Percentiles rank a stretch among this genome's conserved stretches.
phyloP scores from a whole-genome alignment of 2,888 invertebrate genomes.

The Eupithecia subfuscata region DNA sequence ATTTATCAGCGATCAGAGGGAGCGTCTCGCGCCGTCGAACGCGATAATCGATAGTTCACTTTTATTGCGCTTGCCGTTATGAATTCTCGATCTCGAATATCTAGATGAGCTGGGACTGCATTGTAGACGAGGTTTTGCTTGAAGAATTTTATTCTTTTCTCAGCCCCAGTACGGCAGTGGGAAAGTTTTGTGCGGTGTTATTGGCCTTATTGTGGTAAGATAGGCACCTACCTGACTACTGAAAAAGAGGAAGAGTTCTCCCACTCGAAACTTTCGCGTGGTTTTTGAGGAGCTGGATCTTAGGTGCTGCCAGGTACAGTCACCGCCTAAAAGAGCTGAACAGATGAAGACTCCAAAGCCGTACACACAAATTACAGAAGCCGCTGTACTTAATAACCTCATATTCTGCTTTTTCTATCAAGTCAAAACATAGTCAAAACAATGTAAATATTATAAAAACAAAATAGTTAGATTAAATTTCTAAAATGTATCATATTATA shows the following conservation, averaged over 20 bases:
- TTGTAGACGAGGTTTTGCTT: slow-evolving; percentile 22
- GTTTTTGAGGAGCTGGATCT: not conserved
- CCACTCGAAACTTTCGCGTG: not conserved
- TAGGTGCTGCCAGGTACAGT: not conserved
- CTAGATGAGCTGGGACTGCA: slow-evolving; percentile 9
- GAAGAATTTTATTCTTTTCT: not conserved
- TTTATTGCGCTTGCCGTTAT: slow-evolving; percentile 57
- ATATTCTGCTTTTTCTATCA: not conserved
- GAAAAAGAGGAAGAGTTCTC: not conserved
- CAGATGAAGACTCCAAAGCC: not conserved
- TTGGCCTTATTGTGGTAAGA: not conserved
- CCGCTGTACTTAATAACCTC: not conserved
- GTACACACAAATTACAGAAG: not conserved
- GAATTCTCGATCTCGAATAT: slow-evolving; percentile 23
- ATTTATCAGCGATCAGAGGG: slow-evolving; percentile 71
- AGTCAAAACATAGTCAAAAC: not conserved
- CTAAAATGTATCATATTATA: too few species aligned
- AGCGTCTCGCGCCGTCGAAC: slow-evolving; percentile 68
- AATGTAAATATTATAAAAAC: too few species aligned
- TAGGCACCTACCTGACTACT: not conserved
- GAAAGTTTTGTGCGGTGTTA: not conserved
- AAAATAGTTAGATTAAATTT: too few species aligned
- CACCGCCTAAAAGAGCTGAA: not conserved
- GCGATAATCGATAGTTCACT: slow-evolving; percentile 75
- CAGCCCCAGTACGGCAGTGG: not conserved